These are phyloP conservation scores for Polydrusus tereticollis DNA, from an alignment of 2,888 invertebrate species.

Conservation along the genomic window DNA sequence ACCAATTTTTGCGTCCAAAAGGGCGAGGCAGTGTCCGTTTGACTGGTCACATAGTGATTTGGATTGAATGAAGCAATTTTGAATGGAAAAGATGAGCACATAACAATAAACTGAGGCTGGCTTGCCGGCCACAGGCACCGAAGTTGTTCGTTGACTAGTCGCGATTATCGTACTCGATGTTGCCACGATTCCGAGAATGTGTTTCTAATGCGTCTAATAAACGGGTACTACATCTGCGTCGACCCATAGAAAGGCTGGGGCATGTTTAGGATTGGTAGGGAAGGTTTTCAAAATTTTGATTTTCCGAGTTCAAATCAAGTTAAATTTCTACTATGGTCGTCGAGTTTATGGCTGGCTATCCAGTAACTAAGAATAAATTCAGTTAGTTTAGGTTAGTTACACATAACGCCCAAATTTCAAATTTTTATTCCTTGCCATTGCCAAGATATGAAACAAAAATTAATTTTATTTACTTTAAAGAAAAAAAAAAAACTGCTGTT, in stretches of 20 bases:
- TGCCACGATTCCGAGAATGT: conserved; percentile 30
- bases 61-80: conserved; percentile 32
- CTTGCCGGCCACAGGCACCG: conserved; percentile 41
- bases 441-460: too few relatives aligned
- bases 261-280: too few relatives aligned
- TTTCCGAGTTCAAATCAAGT: too few relatives aligned
- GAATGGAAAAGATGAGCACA: conserved; percentile 42
- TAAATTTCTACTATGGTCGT: too few relatives aligned
- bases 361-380: too few relatives aligned
- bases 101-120: conserved; percentile 34
- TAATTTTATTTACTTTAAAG: too few relatives aligned
- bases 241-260: background rate
- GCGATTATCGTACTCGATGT: conserved; percentile 42
- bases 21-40: conserved; percentile 9
- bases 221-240: background rate
- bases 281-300: too few relatives aligned
- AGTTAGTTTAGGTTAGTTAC: too few relatives aligned
- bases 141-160: conserved; percentile 36
- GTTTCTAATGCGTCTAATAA: conserved; percentile 7
- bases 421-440: too few relatives aligned
- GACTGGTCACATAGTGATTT: conserved; percentile 32
- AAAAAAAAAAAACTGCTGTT: too few relatives aligned
- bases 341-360: too few relatives aligned
- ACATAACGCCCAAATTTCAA: too few relatives aligned
- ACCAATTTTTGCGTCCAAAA: conserved; percentile 24